A percentile compares a stretch with the other conserved stretches of the same genome.
Conservation (phyloP, 2,888 invertebrate genomes). For the Drosophila gaucha region DNA sequence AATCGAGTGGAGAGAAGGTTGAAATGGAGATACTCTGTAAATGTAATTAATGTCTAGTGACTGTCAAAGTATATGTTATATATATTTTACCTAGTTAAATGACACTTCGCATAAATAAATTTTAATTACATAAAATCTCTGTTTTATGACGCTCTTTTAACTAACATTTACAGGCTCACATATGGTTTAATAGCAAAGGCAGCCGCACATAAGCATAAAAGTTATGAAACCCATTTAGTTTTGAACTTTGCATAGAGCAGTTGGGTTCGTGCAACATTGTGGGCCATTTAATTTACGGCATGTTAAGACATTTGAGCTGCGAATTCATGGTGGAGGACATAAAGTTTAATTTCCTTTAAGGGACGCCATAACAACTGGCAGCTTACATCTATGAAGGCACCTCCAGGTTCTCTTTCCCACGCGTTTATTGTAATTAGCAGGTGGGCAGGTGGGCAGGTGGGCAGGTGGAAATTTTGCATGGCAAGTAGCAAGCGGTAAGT, state of each 20-base stretch:
- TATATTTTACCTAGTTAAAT: neutral
- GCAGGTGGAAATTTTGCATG: conserved; percentile 31
- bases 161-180: conserved; percentile 1
- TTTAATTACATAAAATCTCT: neutral
- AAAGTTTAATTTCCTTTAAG: conserved; percentile 35
- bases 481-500: conserved; percentile 26
- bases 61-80: neutral
- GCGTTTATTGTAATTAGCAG: conserved; percentile 56
- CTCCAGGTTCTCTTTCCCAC: conserved; percentile 32
- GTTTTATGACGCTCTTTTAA: neutral
- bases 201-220: conserved; percentile 26
- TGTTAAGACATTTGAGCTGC: conserved; percentile 24
- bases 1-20: neutral
- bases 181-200: conserved; percentile 16
- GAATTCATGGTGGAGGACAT: conserved; percentile 30
- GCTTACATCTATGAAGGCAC: conserved; percentile 30
- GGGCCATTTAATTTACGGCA: conserved; percentile 16
- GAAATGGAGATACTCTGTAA: neutral
- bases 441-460: conserved; percentile 4
- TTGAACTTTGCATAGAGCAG: neutral
- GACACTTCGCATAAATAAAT: neutral
- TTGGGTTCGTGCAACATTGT: conserved; percentile 15
- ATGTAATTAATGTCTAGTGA: neutral
- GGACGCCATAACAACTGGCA: conserved; percentile 15
- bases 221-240: conserved; percentile 22